These are phyloP conservation scores for Eutrigla gurnardus DNA, from an alignment of 2,797 vertebrate species.

Conservation along the genomic window DNA sequence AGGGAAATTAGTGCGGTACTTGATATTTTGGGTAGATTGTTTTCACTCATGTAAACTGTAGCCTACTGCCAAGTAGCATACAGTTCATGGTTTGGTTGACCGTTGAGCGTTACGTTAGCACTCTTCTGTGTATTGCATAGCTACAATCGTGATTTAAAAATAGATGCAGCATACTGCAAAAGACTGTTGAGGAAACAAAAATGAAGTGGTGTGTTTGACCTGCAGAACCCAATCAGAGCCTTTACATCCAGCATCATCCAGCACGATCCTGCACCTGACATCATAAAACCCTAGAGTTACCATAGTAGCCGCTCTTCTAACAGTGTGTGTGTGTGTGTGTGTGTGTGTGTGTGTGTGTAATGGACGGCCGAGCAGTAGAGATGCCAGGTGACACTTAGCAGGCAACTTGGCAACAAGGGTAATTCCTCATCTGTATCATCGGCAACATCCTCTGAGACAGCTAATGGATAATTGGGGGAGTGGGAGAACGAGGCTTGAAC, in stretches of 20 bases:
- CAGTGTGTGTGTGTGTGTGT: slow-evolving; percentile 4
- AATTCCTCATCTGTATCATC: slow-evolving; percentile 50
- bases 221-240: neutral
- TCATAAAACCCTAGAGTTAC: slow-evolving; percentile 25
- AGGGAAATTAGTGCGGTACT: no score
- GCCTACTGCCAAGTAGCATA: no score
- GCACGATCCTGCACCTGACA: slow-evolving; percentile 22
- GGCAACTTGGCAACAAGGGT: slow-evolving; percentile 58
- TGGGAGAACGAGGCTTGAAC: neutral
- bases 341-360: slow-evolving; percentile 7
- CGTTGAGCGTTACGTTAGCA: no score
- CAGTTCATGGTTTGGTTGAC: no score
- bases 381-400: slow-evolving; percentile 57
- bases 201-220: neutral
- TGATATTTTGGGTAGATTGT: no score
- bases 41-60: no score
- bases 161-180: neutral
- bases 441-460: slow-evolving; percentile 18
- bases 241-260: neutral
- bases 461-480: slow-evolving; percentile 24
- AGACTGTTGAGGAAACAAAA: neutral
- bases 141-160: neutral
- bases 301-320: slow-evolving; percentile 24
- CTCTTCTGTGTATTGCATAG: neutral
- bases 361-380: slow-evolving; percentile 18